Conservation (phyloP, 2,113 vertebrate genomes). For the Dolichallabes microphthalmus region DNA sequence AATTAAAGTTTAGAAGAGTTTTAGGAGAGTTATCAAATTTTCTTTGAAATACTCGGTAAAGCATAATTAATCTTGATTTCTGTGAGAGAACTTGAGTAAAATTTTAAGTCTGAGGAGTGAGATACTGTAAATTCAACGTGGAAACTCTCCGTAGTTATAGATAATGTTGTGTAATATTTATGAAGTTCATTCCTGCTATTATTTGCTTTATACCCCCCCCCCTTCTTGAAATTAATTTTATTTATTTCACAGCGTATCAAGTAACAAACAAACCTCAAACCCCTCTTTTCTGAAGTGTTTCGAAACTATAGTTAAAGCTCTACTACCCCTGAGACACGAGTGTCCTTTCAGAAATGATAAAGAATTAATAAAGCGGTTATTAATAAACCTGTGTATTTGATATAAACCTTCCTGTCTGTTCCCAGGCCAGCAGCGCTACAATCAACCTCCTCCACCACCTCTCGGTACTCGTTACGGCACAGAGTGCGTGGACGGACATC, state of each 20-base stretch:
- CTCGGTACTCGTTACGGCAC: slow-evolving; percentile 55
- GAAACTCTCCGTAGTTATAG: neutral
- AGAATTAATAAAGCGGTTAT: neutral
- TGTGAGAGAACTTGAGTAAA: too few relatives aligned
- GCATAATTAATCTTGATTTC: too few relatives aligned
- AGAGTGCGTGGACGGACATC: slow-evolving; percentile 48
- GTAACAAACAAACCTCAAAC: neutral
- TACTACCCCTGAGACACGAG: neutral
- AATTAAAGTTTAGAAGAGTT: too few relatives aligned
- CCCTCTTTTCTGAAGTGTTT: too few relatives aligned
- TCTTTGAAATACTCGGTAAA: too few relatives aligned
- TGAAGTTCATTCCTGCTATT: neutral
- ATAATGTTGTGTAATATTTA: neutral
- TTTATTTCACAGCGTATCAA: neutral
- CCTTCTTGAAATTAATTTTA: too few relatives aligned
- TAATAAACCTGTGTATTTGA: too few relatives aligned
- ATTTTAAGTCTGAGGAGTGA: too few relatives aligned
- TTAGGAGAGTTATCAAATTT: too few relatives aligned
- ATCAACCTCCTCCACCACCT: slow-evolving; percentile 59
- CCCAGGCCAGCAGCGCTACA: slow-evolving; percentile 57
- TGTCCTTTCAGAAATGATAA: neutral
- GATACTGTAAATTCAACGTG: too few relatives aligned
- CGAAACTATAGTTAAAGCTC: neutral
- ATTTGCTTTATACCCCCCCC: neutral
- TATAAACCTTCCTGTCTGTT: neutral